phyloP scores from a whole-genome alignment of 2,113 vertebrate genomes.

The Crotalus helleri region DNA sequence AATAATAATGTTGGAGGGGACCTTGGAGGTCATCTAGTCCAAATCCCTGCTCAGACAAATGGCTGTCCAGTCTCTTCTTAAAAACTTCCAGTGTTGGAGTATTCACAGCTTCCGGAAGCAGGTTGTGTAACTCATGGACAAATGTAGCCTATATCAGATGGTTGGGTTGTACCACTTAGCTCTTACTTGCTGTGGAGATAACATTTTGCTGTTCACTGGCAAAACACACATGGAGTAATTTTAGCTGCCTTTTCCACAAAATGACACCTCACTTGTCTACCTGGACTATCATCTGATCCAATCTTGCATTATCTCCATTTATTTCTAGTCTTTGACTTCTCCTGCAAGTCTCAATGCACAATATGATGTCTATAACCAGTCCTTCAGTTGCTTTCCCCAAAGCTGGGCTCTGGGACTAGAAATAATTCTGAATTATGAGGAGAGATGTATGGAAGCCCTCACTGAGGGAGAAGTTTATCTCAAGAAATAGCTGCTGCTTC shows the following conservation, averaged over 20 bases:
- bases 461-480: not conserved
- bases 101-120: no score
- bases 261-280: not conserved
- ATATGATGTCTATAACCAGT: not conserved
- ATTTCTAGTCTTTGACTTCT: not conserved
- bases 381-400: not conserved
- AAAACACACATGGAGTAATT: not conserved
- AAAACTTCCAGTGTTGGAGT: no score
- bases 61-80: no score
- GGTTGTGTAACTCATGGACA: not conserved
- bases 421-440: not conserved
- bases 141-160: not conserved
- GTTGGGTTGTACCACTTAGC: not conserved
- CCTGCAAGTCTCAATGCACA: not conserved
- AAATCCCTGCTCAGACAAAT: no score
- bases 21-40: no score
- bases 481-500: not conserved
- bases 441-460: not conserved
- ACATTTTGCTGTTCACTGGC: not conserved
- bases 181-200: not conserved
- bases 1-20: no score
- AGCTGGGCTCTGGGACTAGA: not conserved
- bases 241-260: not conserved
- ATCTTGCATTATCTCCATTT: not conserved
- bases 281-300: not conserved